phyloP scores from a whole-genome alignment of 2,113 vertebrate species.

The Dascyllus trimaculatus region DNA sequence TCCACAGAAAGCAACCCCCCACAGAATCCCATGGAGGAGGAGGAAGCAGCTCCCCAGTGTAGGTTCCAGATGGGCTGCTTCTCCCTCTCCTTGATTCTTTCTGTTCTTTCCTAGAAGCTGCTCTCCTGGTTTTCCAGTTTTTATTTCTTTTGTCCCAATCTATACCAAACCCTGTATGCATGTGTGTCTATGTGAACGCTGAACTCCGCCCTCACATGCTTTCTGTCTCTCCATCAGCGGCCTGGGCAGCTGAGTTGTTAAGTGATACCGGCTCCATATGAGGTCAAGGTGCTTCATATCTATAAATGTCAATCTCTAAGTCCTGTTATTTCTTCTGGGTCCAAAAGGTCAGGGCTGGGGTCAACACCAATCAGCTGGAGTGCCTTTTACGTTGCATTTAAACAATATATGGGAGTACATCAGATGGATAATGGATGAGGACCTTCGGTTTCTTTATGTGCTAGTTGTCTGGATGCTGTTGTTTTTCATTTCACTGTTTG shows the following conservation, averaged over 20 bases:
- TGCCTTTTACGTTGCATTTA: conserved; percentile 50
- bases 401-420: conserved; percentile 32
- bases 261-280: conserved; percentile 37
- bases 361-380: conserved; percentile 63
- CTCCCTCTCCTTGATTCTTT: conserved; percentile 15
- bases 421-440: conserved; percentile 30
- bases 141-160: conserved; percentile 1
- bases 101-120: conserved; percentile 43
- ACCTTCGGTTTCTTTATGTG: neutral
- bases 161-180: neutral
- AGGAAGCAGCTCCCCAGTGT: conserved; percentile 65
- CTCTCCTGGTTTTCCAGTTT: conserved; percentile 3
- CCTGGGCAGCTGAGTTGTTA: conserved; percentile 44
- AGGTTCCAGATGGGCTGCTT: conserved; percentile 61
- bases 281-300: conserved; percentile 65
- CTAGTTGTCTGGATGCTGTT: neutral
- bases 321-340: conserved; percentile 39
- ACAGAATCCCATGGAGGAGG: conserved; percentile 35
- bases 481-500: neutral
- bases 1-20: conserved; percentile 35
- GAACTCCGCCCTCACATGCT: conserved; percentile 17
- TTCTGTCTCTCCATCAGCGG: conserved; percentile 38
- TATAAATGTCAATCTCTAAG: conserved; percentile 63
- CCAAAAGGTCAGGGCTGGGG: conserved; percentile 46
- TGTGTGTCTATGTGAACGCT: conserved; percentile 15